Evolutionary conservation across 2,113 vertebrate species (phyloP).

Genomic region (Paralichthys olivaceus): DNA sequence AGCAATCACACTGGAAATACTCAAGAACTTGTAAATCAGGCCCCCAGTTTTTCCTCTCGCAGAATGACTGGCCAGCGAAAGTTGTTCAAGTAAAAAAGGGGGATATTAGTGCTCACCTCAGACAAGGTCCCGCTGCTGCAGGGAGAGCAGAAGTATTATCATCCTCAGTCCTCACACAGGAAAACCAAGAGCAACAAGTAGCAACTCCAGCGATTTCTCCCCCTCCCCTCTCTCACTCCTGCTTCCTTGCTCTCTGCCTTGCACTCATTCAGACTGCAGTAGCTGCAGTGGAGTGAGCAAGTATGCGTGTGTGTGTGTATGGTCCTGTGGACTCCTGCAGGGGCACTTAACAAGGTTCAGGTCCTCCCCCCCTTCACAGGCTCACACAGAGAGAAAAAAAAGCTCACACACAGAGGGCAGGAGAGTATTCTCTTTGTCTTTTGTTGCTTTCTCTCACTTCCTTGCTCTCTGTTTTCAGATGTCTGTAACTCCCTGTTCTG

Average conservation of each 20-base stretch:
- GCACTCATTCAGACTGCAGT: constrained; percentile 66
- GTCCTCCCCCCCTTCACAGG: constrained; percentile 69
- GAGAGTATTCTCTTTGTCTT: constrained; percentile 54
- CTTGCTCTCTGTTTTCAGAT: constrained; percentile 51
- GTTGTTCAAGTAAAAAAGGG: neutral
- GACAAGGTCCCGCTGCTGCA: constrained; percentile 65
- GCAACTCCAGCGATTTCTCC: constrained; percentile 71
- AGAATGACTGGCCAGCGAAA: neutral
- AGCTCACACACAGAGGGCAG: constrained; percentile 44
- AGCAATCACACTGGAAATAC: constrained; percentile 41
- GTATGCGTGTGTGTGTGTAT: constrained; percentile 44
- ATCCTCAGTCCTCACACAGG: constrained; percentile 57
- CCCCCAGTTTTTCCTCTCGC: neutral
- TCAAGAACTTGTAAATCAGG: constrained; percentile 5
- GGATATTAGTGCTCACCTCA: constrained; percentile 70
- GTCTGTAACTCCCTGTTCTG: constrained; percentile 45
- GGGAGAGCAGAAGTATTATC: constrained; percentile 71
- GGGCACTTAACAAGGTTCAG: constrained; percentile 74
- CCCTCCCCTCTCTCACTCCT: constrained; percentile 60
- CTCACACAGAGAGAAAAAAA: constrained; percentile 39
- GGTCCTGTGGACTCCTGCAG: constrained; percentile 73
- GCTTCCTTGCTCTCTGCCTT: constrained; percentile 59
- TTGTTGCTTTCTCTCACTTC: constrained; percentile 57
- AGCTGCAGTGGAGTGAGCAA: constrained; percentile 57
- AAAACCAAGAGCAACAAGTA: constrained; percentile 83